Base-by-base conservation (phyloP, 2,113 vertebrate genomes). In the Fukomys damarensis region DNA sequence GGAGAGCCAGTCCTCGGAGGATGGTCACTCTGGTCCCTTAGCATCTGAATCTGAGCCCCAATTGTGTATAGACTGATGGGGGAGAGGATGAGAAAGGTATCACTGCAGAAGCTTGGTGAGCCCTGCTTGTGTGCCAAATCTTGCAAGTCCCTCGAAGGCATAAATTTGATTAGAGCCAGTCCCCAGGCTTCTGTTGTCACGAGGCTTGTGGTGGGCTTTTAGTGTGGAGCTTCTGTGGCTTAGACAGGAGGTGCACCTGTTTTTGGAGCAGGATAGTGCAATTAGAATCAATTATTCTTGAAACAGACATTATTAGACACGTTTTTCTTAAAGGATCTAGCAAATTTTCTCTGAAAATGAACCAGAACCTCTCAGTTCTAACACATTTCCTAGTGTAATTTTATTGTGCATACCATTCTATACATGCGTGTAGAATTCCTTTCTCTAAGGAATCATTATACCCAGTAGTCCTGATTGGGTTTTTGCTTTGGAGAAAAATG, bases 401-500 rank as follows among this genome's bases (percentile, higher is more conserved):
- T 49, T 46, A 43, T 30, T 88, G 41, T 82, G 49, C 70, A 58
- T 81, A 56, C 38, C 24, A 43, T 91, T 56, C 14, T 82, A 3
- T 80, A 5, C 1, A 43, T 24, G 28, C 6, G 52, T 24, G 35
- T 52, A 61, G n/a, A 82, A 49, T 35, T 46, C 12, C 72, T 74
- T 43, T 95, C 41, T 88, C 38, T 61, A 66, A 68, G 70, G 74
- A 85, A 65, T 28, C 19, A 17, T 77, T 58, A 49, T 4, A 66
- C 24, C 41, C 72, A 43, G 41, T 76, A 26, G 72, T 76, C n/a
- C 41, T 38, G 17, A 89, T 72, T 46, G 54, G 26, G 22, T 80
- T 92, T 58, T 85, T 79, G 77, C 19, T 86, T 87, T 92, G 74
- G 96, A 56, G 52, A 63, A 82, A 87, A 84, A 56, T 38, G 2